Evolutionary conservation across 2,797 vertebrate genomes (phyloP), one percentile per base, ranked within the genome.

Genomic region (Phrynocephalus vlangalii): DNA sequence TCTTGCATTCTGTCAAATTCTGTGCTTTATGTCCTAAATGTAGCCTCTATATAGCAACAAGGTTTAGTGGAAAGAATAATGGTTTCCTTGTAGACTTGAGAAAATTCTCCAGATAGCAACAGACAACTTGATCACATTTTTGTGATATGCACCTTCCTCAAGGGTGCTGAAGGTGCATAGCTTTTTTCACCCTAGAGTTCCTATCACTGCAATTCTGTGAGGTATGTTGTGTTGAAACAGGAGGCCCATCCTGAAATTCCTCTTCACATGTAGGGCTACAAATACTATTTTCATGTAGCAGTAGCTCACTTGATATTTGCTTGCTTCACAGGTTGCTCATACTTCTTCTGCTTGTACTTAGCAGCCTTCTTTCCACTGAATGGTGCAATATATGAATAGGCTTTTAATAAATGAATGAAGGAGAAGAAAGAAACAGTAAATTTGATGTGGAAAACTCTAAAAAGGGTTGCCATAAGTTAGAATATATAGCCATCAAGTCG

Each of bases 371-470:
- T 63, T 86, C 67, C 26, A 60, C 50, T 44, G 10, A 80, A 72
- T 68, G 89, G 16, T 91, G 81, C 84, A 90, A 87, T 30, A 30
- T 28, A 70, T 5, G n/a, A 60, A 70, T 89, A 87, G 75, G 78
- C 44, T 71, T 92, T 91, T 90, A 48, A 86, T 66, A 89, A 50
- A 79, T 82, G 83, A 82, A 86, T 89, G 82, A 92, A 94, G 90
- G 0, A 38, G 79, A 76, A 56, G 52, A 56, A 10, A 13, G 52
- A 56, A 56, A 56, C 52, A 44, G 38, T 44, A 44, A 44, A 44
- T 44, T 44, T 44, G 38, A 44, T 44, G 38, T 44, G 38, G 38
- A 56, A 56, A 56, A 56, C 11, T 13, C 13, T 56, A 9, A 56
- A 9, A 56, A 13, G 9, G 52, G 13, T 56, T 56, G 52, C 52